phyloP scores from a whole-genome alignment of 2,888 invertebrate species.

The Pteria penguin region DNA sequence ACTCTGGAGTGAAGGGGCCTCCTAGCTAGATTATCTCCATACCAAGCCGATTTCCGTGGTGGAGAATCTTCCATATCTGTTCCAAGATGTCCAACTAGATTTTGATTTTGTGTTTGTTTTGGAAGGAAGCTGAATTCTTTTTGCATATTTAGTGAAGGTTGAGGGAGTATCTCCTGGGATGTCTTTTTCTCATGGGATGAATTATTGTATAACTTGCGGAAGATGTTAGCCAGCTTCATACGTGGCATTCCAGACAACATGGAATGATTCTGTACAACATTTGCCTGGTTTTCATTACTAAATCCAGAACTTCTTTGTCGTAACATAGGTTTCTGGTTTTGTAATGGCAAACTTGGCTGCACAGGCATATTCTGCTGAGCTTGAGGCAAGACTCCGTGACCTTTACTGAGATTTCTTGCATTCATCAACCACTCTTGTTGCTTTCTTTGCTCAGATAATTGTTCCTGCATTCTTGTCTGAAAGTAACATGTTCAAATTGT shows the following conservation, averaged over 20 bases:
- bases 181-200: background rate
- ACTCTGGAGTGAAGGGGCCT: slow-evolving; percentile 36
- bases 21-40: slow-evolving; percentile 39
- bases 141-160: slow-evolving; percentile 2
- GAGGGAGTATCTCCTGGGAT: background rate
- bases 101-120: background rate
- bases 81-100: slow-evolving; percentile 1
- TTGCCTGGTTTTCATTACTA: background rate
- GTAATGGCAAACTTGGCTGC: background rate
- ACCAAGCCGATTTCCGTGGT: slow-evolving; percentile 32
- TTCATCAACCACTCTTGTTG: slow-evolving; percentile 15
- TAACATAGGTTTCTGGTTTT: background rate
- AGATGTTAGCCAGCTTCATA: slow-evolving; percentile 25
- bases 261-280: background rate
- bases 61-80: slow-evolving; percentile 22
- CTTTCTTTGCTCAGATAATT: slow-evolving; percentile 35
- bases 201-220: slow-evolving; percentile 20
- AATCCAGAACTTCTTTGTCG: background rate
- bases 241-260: slow-evolving; percentile 15
- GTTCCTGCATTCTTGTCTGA: slow-evolving; percentile 56
- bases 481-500: no score
- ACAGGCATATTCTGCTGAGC: background rate
- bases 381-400: slow-evolving; percentile 10
- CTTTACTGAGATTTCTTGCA: background rate
- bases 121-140: slow-evolving; percentile 34